Base-by-base conservation (phyloP, 2,113 vertebrate genomes). In the Diadophis punctatus region DNA sequence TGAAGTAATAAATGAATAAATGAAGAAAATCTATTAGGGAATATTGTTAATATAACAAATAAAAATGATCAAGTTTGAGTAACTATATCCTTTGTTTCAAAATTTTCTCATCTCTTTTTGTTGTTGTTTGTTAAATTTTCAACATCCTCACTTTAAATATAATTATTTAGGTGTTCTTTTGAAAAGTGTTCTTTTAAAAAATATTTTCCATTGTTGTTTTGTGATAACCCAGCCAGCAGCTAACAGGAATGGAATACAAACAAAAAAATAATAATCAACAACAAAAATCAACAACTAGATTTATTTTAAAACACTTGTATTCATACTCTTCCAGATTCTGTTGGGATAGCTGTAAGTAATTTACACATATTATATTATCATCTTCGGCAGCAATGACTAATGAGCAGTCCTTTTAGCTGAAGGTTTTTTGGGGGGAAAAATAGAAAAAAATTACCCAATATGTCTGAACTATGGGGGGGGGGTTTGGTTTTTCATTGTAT, bases 391-490 rank as follows among this genome's bases (percentile, higher is more conserved):
- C 18, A 39, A 20, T 80, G 18, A 20, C 34, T 80, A 39, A 0
- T 20, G 34, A 80, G 68, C 34, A 22, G 18, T 80, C 68, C 68
- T 39, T 18, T 80, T 22, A 80, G 68, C 68, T 80, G 68, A 80
- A 39, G 63, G 16, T 80, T 39, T 80, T 68, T 68, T 6, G 5
- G 7, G 34, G n/a, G 34, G 68, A 1, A 3, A 39, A 20, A 39
- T 3, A 80, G 16, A 39, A 20, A 80, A 74, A 39, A 80, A 80
- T 8, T 39, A 39, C 1, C 7, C n/a, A 20, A 55, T 0, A 0
- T 56, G 1, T 52, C 6, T 92, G 89, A 93, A 91, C 94, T 95
- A 55, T 49, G 86, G 90, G 51, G 88, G 88, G 43, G 5, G n/a
- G n/a, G n/a, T n/a, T 93, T 1, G 93, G 90, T 91, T 90, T 74